Conservation (phyloP, 2,888 invertebrate genomes). For the Meandrusa payeni region DNA sequence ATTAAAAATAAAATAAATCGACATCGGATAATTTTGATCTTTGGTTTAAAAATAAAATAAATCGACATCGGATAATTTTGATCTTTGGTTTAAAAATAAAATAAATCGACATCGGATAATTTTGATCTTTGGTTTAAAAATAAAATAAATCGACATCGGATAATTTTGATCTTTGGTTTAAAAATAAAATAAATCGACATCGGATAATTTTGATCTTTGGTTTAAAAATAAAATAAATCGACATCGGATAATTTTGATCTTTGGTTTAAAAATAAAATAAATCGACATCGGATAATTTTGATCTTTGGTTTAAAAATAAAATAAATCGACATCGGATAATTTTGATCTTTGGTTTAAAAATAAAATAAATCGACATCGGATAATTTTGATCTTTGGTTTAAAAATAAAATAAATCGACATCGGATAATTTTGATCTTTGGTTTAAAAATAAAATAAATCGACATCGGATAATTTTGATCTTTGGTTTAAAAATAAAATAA, state of each 20-base stretch:
- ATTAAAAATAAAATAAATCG: constrained; percentile 2
- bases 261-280: constrained; percentile 19
- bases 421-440: constrained; percentile 24
- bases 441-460: constrained; percentile 14
- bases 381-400: constrained; percentile 24
- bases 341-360: constrained; percentile 23
- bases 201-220: constrained; percentile 24
- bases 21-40: constrained; percentile 6
- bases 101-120: too few relatives aligned
- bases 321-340: too few relatives aligned
- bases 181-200: constrained; percentile 7
- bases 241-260: constrained; percentile 22
- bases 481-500: constrained; percentile 19
- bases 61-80: too few relatives aligned
- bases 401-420: constrained; percentile 7
- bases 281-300: too few relatives aligned
- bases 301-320: constrained; percentile 21
- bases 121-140: constrained; percentile 23
- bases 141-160: too few relatives aligned
- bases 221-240: constrained; percentile 14
- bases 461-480: constrained; percentile 22
- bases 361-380: too few relatives aligned
- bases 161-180: constrained; percentile 24
- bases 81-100: constrained; percentile 21
- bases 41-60: too few relatives aligned